Conservation (phyloP, 2,797 vertebrate genomes). For the Linurgus olivaceus region DNA sequence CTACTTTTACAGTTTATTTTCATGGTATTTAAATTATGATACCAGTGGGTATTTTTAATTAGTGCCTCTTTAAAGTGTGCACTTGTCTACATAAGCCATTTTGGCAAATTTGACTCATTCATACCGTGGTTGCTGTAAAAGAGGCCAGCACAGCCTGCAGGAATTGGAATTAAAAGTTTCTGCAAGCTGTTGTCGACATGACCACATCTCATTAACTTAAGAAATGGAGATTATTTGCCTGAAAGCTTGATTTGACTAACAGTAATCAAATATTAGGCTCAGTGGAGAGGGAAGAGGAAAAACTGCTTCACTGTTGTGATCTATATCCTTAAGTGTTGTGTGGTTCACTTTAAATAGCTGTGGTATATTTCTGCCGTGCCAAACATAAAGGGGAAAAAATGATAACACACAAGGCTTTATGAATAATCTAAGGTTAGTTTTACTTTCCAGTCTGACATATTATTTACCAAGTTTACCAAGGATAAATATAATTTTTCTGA, state of each 20-base stretch:
- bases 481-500: constrained; percentile 65
- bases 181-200: constrained; percentile 81
- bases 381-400: constrained; percentile 64
- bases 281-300: constrained; percentile 33
- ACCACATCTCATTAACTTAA: constrained; percentile 83
- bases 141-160: constrained; percentile 81
- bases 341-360: constrained; percentile 74
- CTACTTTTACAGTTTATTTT: constrained; percentile 80
- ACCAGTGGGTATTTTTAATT: constrained; percentile 85
- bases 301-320: constrained; percentile 68
- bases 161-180: constrained; percentile 81
- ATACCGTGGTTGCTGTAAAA: constrained; percentile 77
- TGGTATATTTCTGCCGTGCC: constrained; percentile 77
- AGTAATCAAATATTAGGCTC: constrained; percentile 82
- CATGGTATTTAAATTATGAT: constrained; percentile 82
- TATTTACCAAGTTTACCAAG: constrained; percentile 73
- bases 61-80: constrained; percentile 76
- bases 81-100: constrained; percentile 83
- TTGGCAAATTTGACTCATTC: constrained; percentile 81
- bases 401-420: constrained; percentile 60
- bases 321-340: constrained; percentile 66
- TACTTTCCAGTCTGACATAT: constrained; percentile 72
- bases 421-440: constrained; percentile 74
- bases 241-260: constrained; percentile 82
- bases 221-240: constrained; percentile 83